Base-by-base conservation (phyloP, 2,888 invertebrate species). In the Neuroscelio doddi region DNA sequence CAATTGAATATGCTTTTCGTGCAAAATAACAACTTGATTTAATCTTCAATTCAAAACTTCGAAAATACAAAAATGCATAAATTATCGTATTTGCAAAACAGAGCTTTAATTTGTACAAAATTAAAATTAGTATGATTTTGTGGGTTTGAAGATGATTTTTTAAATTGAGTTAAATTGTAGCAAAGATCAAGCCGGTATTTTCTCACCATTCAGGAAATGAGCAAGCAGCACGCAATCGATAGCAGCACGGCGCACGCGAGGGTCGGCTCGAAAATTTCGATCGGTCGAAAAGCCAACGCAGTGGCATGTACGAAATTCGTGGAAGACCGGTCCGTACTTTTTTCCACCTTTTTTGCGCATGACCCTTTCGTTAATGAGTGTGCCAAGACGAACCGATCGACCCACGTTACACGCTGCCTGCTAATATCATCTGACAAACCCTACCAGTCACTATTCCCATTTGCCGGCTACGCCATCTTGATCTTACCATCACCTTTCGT, bases 161-260 rank as follows among this genome's bases (percentile, higher is more conserved):
- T n/a, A n/a, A n/a, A n/a, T n/a, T 9, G 15, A 51, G 58, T 58
- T n/a, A 51, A 50, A 71, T 66, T 58, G 8, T 9, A 9, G 30
- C 9, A 9, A 9, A 10, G 10, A 10, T 9, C 30, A 10, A 64
- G 51, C 63, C 53, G 68, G 55, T 70, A 46, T 53, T 62, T 57
- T 53, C 67, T 68, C 82, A 81, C 81, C 82, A 82, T 82, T 81
- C 81, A 81, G 82, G 77, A 82, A 81, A 78, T 74, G 78, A 79
- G 73, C 77, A 75, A 50, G 74, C 71, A 65, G 27, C 29, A 34
- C 47, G 76, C 75, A 74, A 80, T 80, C 80, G 79, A 81, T 80
- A 78, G 76, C 78, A 65, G 72, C 67, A 64, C 70, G 68, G 65
- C 76, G 72, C 69, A 67, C 73, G 70, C 70, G 67, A 51, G 53